Conservation (phyloP, 2,888 invertebrate genomes). For the Pecten maximus region DNA sequence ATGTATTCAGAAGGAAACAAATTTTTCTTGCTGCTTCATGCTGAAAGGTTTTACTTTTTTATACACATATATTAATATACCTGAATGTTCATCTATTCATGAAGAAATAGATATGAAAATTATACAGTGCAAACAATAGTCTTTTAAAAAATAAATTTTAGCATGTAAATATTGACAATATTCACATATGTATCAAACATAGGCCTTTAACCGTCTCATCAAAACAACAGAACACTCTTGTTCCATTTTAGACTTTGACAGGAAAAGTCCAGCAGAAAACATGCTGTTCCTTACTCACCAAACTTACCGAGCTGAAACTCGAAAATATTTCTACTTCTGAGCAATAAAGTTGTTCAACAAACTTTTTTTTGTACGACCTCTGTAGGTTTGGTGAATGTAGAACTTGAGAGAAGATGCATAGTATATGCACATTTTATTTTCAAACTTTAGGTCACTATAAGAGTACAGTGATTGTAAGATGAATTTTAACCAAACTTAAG, state of each 20-base stretch:
- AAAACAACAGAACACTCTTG: background rate
- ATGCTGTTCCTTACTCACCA: background rate
- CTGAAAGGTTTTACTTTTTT: background rate
- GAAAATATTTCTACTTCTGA: background rate
- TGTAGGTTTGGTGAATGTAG: background rate
- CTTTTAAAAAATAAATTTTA: background rate
- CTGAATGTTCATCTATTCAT: background rate
- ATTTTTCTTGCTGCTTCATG: background rate
- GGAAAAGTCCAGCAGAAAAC: background rate
- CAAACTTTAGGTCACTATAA: too few species aligned
- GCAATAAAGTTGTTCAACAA: background rate
- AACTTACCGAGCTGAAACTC: background rate
- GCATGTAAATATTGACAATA: background rate
- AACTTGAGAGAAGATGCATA: background rate
- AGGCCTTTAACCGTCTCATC: background rate
- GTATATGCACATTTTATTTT: background rate
- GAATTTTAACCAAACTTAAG: too few species aligned
- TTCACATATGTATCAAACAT: background rate
- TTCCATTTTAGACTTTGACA: background rate
- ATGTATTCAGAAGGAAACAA: too few species aligned
- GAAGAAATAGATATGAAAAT: background rate
- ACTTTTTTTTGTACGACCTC: background rate
- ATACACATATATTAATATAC: background rate
- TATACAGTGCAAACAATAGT: background rate
- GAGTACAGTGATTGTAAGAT: too few species aligned